Conservation (phyloP, 30 jellyfish, hydroid and myxozoan genomes). For the Clytia hemisphaerica region DNA sequence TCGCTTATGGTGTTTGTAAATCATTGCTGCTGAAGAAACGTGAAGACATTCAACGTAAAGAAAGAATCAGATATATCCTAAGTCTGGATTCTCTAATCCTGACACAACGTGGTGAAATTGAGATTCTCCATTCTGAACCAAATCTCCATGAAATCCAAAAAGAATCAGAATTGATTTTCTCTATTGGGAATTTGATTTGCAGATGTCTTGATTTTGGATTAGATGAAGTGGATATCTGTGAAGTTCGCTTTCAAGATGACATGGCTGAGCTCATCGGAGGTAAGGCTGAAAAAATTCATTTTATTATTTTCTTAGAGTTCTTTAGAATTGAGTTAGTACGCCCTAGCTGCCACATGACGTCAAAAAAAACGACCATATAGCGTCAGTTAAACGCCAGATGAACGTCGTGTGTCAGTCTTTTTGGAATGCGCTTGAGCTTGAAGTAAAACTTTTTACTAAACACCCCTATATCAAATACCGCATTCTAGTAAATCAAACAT, state of each 20-base stretch:
- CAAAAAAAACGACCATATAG: too few relatives aligned
- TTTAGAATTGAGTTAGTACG: too few relatives aligned
- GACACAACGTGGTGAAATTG: constrained; percentile 52
- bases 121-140: constrained; percentile 33
- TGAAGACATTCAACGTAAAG: constrained; percentile 39
- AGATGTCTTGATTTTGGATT: constrained; percentile 58
- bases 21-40: constrained; percentile 24
- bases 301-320: too few relatives aligned
- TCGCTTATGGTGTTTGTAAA: constrained; percentile 49
- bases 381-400: too few relatives aligned
- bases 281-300: too few relatives aligned
- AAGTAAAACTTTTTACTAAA: too few relatives aligned
- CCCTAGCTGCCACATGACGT: too few relatives aligned
- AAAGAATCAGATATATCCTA: constrained; percentile 20
- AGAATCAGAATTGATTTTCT: constrained; percentile 58
- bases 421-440: too few relatives aligned
- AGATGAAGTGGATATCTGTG: constrained; percentile 20
- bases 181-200: constrained; percentile 53
- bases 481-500: too few relatives aligned
- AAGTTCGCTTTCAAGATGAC: constrained; percentile 41
- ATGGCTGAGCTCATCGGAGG: constrained; percentile 68
- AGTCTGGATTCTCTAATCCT: constrained; percentile 41
- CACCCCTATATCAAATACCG: too few relatives aligned
- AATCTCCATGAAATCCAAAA: constrained; percentile 32
- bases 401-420: too few relatives aligned